These are phyloP conservation scores for Leptinotarsa defecta DNA, from an alignment of 1,140 invertebrate genomes.

Conservation along the genomic window DNA sequence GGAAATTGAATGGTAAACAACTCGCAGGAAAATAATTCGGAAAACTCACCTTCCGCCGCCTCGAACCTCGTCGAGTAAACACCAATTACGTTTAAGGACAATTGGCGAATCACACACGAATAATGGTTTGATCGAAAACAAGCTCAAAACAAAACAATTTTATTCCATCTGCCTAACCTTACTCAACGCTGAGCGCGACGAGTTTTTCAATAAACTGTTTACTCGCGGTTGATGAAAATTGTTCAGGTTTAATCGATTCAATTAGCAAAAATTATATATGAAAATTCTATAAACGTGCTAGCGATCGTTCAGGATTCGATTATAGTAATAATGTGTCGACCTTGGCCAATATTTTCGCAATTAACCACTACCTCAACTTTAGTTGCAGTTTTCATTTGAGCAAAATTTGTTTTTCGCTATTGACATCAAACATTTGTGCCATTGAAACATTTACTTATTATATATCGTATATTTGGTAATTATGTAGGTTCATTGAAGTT, in stretches of 20 bases:
- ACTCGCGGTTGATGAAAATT: neutral
- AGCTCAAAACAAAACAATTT: neutral
- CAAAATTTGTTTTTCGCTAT: too few species aligned
- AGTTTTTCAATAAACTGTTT: neutral
- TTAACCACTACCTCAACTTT: neutral
- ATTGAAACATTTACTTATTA: too few species aligned
- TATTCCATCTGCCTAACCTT: neutral
- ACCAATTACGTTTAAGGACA: neutral
- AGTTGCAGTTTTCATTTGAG: too few species aligned
- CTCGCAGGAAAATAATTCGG: neutral
- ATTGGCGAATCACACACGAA: neutral
- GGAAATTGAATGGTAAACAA: neutral
- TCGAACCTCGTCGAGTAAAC: neutral
- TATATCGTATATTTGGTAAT: too few species aligned
- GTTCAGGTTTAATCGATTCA: neutral
- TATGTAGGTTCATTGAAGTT: too few species aligned
- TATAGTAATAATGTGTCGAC: neutral
- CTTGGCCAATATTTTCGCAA: constrained; percentile 1
- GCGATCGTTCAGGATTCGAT: neutral
- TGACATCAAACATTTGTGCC: too few species aligned
- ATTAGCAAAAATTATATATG: constrained; percentile 21
- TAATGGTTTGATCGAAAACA: neutral
- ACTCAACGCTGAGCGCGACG: neutral
- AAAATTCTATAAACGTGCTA: constrained; percentile 14
- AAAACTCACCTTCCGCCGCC: neutral